Evolutionary conservation across 2,797 vertebrate species (phyloP).

Genomic region (Columba guinea): DNA sequence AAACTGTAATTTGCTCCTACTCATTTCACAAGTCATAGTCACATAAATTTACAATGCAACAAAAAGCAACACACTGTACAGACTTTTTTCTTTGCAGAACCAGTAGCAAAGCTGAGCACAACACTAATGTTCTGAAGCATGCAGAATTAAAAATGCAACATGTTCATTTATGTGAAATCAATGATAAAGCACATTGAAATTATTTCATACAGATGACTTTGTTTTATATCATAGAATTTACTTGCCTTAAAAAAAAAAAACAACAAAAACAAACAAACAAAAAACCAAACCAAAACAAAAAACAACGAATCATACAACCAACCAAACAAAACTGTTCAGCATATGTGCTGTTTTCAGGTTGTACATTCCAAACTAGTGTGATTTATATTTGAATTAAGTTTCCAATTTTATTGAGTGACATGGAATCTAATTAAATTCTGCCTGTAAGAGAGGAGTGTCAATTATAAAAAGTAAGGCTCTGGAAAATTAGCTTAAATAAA

Average conservation of each 20-base stretch:
- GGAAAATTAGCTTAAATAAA: slow-evolving; percentile 51
- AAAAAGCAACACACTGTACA: neutral
- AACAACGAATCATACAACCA: neutral
- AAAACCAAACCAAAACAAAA: no score
- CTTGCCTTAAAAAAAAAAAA: neutral
- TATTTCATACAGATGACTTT: slow-evolving; percentile 13
- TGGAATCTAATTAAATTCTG: slow-evolving; percentile 58
- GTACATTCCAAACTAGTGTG: neutral
- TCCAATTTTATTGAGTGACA: slow-evolving; percentile 54
- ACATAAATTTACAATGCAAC: neutral
- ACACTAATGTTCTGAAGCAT: neutral
- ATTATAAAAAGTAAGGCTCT: slow-evolving; percentile 32
- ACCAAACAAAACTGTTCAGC: neutral
- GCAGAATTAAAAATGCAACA: neutral
- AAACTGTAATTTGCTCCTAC: slow-evolving; percentile 45
- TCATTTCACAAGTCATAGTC: slow-evolving; percentile 19
- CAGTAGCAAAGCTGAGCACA: neutral
- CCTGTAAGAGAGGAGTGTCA: slow-evolving; percentile 2
- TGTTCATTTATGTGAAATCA: slow-evolving; percentile 12
- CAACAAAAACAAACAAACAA: neutral
- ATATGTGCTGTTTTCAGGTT: slow-evolving; percentile 25
- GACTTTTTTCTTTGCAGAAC: neutral
- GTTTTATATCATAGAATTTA: neutral
- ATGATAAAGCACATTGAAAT: neutral
- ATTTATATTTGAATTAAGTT: slow-evolving; percentile 67